Conservation (phyloP, 2,113 vertebrate species). For the Rafetus swinhoei region DNA sequence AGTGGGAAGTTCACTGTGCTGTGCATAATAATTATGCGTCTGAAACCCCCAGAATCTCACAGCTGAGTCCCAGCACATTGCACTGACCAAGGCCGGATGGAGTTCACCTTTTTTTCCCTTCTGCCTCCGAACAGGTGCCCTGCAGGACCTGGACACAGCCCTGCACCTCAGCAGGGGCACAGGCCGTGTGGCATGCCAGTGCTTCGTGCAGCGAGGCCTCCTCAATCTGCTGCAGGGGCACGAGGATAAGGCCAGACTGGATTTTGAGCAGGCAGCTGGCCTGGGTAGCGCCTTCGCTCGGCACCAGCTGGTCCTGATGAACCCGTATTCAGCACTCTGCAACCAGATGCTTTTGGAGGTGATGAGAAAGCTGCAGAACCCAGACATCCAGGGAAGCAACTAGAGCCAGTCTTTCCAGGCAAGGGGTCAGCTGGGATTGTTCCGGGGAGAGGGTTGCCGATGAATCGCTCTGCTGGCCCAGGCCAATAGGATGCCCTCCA, state of each 20-base stretch:
- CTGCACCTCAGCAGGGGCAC: slow-evolving; percentile 82
- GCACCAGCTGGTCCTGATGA: slow-evolving; percentile 87
- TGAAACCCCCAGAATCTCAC: background rate
- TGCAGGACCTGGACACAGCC: slow-evolving; percentile 86
- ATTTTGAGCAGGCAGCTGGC: slow-evolving; percentile 84
- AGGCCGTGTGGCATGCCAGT: slow-evolving; percentile 85
- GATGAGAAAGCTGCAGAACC: slow-evolving; percentile 84
- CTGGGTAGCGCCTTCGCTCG: slow-evolving; percentile 92
- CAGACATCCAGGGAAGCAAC: background rate
- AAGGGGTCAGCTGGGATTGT: accelerated
- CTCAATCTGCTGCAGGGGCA: slow-evolving; percentile 80
- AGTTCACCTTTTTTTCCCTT: accelerated
- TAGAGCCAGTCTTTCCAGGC: background rate
- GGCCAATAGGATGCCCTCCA: background rate
- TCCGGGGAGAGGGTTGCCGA: background rate
- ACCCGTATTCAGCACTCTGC: slow-evolving; percentile 95
- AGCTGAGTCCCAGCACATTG: no score
- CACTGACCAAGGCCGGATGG: no score
- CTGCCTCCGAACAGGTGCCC: slow-evolving; percentile 80
- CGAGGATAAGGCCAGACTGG: slow-evolving; percentile 81
- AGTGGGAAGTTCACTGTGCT: background rate
- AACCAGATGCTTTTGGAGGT: slow-evolving; percentile 93
- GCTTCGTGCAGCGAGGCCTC: slow-evolving; percentile 91
- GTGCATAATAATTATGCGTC: background rate
- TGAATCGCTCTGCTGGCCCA: background rate